Conservation (phyloP, 2,888 invertebrate genomes). For the Bugula neritina region DNA sequence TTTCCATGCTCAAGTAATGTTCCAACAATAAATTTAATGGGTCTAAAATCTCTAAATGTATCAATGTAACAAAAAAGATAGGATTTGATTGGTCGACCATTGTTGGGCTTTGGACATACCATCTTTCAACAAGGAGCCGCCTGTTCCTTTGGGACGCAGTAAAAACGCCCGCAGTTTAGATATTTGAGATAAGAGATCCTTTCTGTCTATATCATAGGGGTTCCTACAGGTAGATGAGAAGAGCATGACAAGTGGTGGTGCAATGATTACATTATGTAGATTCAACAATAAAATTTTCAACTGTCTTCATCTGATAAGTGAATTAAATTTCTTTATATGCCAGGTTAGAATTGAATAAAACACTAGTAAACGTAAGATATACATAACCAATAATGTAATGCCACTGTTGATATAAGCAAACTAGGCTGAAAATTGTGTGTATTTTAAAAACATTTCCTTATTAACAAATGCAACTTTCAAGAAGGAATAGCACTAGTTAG, state of each 20-base stretch:
- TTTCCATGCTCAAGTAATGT: no score
- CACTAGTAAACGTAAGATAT: neutral
- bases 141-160: constrained; percentile 55
- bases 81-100: no score
- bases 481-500: no score
- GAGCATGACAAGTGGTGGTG: neutral
- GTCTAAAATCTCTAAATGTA: no score
- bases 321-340: neutral
- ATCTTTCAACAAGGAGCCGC: constrained; percentile 7
- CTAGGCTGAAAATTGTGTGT: no score
- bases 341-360: neutral
- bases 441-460: no score
- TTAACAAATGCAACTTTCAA: no score
- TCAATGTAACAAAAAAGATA: no score
- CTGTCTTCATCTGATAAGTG: neutral
- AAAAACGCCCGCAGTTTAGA: constrained; percentile 90
- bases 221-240: constrained; percentile 60
- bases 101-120: no score
- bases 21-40: no score
- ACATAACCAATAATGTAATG: no score
- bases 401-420: no score
- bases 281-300: neutral
- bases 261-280: neutral
- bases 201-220: constrained; percentile 88
- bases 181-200: constrained; percentile 83